These are phyloP conservation scores for Dipodomys spectabilis DNA, from an alignment of 2,113 vertebrate species.

Conservation along the genomic window DNA sequence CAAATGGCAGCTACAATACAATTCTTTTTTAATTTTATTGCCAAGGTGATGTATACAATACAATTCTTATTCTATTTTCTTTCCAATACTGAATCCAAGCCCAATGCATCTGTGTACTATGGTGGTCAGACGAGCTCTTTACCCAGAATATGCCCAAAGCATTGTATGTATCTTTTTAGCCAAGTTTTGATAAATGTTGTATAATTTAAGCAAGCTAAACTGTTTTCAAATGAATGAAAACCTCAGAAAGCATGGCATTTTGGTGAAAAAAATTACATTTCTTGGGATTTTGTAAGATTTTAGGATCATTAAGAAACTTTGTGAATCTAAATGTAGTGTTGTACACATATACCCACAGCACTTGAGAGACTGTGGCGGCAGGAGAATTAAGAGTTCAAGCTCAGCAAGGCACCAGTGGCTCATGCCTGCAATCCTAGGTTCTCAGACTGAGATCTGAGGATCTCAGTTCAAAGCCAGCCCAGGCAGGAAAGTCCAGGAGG, in stretches of 20 bases:
- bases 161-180: constrained; percentile 21
- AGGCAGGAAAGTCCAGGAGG: too few species aligned
- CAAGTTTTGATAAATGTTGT: neutral
- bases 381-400: neutral
- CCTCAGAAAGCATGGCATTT: neutral
- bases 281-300: constrained; percentile 55
- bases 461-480: too few species aligned
- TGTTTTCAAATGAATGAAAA: neutral
- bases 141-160: neutral
- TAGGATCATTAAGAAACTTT: constrained; percentile 47
- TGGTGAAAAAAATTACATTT: constrained; percentile 16
- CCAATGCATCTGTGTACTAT: neutral
- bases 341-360: neutral
- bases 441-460: too few species aligned
- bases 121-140: neutral
- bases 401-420: too few species aligned
- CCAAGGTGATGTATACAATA: too few species aligned
- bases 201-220: neutral
- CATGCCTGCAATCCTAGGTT: neutral
- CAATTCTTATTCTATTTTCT: neutral
- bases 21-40: neutral
- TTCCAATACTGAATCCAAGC: neutral
- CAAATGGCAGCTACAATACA: neutral
- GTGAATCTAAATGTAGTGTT: neutral
- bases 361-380: neutral